Evolutionary conservation across 2,888 invertebrate genomes (phyloP).

Genomic region (Mesoligia furuncula): DNA sequence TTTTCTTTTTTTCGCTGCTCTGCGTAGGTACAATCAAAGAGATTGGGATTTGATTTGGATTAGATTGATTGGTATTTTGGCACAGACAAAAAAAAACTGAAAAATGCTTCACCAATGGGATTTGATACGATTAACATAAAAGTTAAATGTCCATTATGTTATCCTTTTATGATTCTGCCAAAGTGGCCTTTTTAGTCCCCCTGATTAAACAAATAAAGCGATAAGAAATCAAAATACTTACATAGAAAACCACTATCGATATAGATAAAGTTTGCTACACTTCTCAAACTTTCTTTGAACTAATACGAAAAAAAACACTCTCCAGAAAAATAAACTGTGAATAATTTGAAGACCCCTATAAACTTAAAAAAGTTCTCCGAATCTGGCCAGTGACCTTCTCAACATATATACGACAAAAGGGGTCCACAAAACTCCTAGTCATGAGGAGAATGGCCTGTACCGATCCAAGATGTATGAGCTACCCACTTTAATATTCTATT

Average conservation of each 20-base stretch:
- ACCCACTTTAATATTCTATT: constrained; percentile 86
- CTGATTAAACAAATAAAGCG: background rate
- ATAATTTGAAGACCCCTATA: constrained; percentile 4
- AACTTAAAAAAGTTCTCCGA: constrained; percentile 17
- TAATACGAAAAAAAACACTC: background rate
- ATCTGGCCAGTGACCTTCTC: constrained; percentile 46
- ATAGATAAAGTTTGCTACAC: background rate
- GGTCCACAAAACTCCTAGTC: constrained; percentile 61
- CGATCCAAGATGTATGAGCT: constrained; percentile 85
- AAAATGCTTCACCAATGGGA: too few relatives aligned
- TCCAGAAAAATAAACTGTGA: background rate
- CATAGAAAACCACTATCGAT: background rate
- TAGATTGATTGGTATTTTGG: too few relatives aligned
- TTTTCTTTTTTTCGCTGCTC: too few relatives aligned
- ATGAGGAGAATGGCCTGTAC: constrained; percentile 68
- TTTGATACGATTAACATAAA: too few relatives aligned
- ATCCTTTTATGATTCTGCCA: too few relatives aligned
- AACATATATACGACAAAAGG: constrained; percentile 61
- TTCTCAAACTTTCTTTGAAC: background rate
- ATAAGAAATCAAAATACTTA: background rate
- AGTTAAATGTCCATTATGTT: too few relatives aligned
- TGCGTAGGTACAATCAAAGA: too few relatives aligned
- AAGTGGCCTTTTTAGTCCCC: too few relatives aligned
- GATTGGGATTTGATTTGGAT: too few relatives aligned
- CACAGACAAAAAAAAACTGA: too few relatives aligned